These are phyloP conservation scores for Rosalia funebris DNA, from an alignment of 2,888 invertebrate genomes.

Conservation along the genomic window DNA sequence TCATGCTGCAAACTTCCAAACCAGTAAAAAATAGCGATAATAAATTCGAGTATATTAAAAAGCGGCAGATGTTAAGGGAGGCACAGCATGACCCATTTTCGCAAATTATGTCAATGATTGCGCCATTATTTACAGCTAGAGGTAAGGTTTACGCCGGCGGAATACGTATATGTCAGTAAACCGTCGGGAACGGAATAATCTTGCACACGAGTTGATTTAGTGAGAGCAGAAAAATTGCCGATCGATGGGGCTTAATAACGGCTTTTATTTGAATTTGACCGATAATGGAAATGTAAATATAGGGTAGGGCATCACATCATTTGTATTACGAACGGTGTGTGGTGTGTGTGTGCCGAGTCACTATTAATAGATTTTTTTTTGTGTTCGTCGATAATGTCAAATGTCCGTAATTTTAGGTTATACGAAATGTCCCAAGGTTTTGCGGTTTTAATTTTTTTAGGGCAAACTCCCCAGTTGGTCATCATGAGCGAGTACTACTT, in stretches of 20 bases:
- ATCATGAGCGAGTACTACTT: too few relatives aligned
- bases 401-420: conserved; percentile 1
- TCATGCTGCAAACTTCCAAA: conserved; percentile 8
- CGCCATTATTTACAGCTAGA: conserved; percentile 10
- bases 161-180: conserved; percentile 14
- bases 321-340: conserved; percentile 14
- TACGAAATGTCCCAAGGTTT: background rate
- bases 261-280: conserved; percentile 24
- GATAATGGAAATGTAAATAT: conserved; percentile 29
- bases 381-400: background rate
- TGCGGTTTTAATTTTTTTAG: too few relatives aligned
- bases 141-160: background rate
- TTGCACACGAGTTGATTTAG: conserved; percentile 8
- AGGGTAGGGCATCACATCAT: conserved; percentile 22
- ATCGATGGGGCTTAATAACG: conserved; percentile 16
- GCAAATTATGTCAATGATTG: conserved; percentile 11
- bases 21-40: conserved; percentile 19
- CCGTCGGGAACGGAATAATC: conserved; percentile 3
- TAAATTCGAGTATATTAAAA: conserved; percentile 17
- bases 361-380: conserved; percentile 20
- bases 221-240: conserved; percentile 6
- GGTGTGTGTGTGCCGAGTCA: conserved; percentile 9
- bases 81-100: conserved; percentile 7
- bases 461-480: too few relatives aligned
- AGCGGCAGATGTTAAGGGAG: conserved; percentile 9